Evolutionary conservation across 2,113 vertebrate species (phyloP), one percentile per base, ranked within the genome.

Genomic region (Melanerpes formicivorus): DNA sequence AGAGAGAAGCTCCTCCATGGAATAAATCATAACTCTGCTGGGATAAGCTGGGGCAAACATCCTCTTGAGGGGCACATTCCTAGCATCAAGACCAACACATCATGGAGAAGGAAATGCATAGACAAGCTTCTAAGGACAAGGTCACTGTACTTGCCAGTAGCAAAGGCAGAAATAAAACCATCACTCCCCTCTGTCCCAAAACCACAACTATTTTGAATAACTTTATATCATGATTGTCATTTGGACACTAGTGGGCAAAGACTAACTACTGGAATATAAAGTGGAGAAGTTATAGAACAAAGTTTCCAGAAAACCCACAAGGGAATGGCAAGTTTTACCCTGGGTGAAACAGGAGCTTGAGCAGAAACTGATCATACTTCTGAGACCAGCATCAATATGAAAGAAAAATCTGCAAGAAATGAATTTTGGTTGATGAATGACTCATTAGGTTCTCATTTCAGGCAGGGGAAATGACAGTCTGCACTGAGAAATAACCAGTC

Each of bases 401-500:
- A 92, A 86, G 62, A 50, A 81, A 78, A 78, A 67, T 13, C 42
- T 88, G 62, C 58, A 72, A 54, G 62, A 59, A 80, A 80, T 17
- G 23, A 42, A 56, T 67, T 56, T 58, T 70, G 69, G 42, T 63
- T 44, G 42, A 11, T 54, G 2, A 44, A 21, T 75, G 23, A 92
- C 26, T 90, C 34, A n/a, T 2, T 5, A 13, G 27, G 23, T 75
- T 23, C 34, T 67, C 16, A 5, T 73, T 90, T 83, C 80, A 56
- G 62, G 46, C 23, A 80, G 29, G 26, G 25, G 62, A 87, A 89
- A 75, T 60, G 11, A 63, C 13, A 19, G 16, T 34, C 21, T 71
- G 40, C 15, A 67, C 27, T 7, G 77, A 55, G 32, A 71, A 71
- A 21, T 0, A 0, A 5, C 40, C 4, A 0, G 27, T 54, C 66